phyloP scores from a whole-genome alignment of 2,797 vertebrate species.

The Fistularia commersonii region DNA sequence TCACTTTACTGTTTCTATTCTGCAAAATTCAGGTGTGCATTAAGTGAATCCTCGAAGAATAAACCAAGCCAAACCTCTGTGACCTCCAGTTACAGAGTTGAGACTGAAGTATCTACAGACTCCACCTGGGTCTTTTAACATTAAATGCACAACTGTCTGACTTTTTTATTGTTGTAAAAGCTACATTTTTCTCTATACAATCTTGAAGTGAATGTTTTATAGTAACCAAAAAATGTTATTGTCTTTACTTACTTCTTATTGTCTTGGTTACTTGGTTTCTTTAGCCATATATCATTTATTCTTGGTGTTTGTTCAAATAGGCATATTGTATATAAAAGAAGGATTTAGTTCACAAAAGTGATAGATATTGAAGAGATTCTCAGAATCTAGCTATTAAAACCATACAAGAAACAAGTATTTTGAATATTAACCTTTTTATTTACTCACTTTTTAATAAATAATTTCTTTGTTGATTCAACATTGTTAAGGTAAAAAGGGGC shows the following conservation, averaged over 20 bases:
- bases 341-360: too few species aligned
- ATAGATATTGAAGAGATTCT: not conserved
- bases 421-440: constrained; percentile 7
- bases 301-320: constrained; percentile 36
- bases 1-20: not conserved
- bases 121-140: not conserved
- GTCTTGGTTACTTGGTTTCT: too few species aligned
- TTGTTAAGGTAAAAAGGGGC: constrained; percentile 1
- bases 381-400: not conserved
- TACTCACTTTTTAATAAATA: not conserved
- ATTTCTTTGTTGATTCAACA: constrained; percentile 4
- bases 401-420: too few species aligned
- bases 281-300: too few species aligned
- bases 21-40: not conserved
- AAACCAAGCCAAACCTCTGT: not conserved
- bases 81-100: constrained; percentile 5
- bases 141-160: too few species aligned
- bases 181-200: constrained; percentile 4
- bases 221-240: not conserved
- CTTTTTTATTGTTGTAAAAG: constrained; percentile 14
- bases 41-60: constrained; percentile 13
- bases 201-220: not conserved
- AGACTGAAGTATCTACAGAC: too few species aligned
- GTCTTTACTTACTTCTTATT: not conserved
- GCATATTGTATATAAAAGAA: constrained; percentile 39